These are phyloP conservation scores for Tenthredo amoena DNA, from an alignment of 2,888 invertebrate species.

Conservation along the genomic window DNA sequence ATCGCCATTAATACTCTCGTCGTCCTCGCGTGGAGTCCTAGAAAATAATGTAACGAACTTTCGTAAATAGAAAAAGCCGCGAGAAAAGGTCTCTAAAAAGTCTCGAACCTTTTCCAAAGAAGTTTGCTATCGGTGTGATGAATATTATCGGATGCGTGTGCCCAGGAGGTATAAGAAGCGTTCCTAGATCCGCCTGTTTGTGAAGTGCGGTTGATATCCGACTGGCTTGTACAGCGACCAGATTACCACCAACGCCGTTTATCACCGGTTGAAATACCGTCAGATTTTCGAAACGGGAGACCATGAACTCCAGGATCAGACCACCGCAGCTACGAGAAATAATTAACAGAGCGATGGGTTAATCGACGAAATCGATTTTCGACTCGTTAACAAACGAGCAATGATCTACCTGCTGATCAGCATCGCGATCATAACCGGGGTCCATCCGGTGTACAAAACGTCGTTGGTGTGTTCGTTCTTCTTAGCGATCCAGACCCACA, in stretches of 20 bases:
- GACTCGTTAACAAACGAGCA: neutral
- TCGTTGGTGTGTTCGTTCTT: constrained; percentile 85
- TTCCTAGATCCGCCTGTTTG: constrained; percentile 82
- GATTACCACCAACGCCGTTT: constrained; percentile 90
- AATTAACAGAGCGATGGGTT: neutral
- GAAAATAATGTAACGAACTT: constrained; percentile 48
- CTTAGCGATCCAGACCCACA: constrained; percentile 87
- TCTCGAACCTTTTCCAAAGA: constrained; percentile 81
- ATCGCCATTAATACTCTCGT: constrained; percentile 86
- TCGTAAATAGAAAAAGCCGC: neutral
- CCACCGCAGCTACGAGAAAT: constrained; percentile 84
- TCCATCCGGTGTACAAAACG: constrained; percentile 88
- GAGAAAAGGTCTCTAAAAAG: neutral
- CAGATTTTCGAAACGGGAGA: constrained; percentile 84
- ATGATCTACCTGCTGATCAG: constrained; percentile 84
- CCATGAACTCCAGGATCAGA: constrained; percentile 86
- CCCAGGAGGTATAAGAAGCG: constrained; percentile 80
- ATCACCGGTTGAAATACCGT: constrained; percentile 92
- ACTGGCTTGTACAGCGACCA: constrained; percentile 89
- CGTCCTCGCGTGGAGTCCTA: constrained; percentile 84
- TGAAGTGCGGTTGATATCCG: constrained; percentile 88
- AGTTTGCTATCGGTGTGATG: constrained; percentile 82
- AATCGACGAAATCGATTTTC: neutral
- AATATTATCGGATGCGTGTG: constrained; percentile 81
- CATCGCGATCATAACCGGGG: constrained; percentile 90